Conservation (phyloP, 1,140 invertebrate genomes). For the Drosophila sturtevanti region DNA sequence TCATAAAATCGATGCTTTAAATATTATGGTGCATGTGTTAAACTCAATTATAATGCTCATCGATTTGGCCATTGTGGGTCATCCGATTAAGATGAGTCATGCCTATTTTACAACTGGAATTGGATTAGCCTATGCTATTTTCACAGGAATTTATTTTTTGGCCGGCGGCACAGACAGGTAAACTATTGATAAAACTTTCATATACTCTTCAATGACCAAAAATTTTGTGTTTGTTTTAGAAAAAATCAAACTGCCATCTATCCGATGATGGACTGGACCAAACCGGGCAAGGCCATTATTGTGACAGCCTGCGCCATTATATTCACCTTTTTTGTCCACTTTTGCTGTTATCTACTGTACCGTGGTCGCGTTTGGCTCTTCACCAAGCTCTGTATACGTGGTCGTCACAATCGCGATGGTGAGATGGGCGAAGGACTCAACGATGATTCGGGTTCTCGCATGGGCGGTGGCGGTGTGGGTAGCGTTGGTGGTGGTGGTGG, state of each 20-base stretch:
- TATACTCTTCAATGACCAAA: no score
- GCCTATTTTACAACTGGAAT: slow-evolving; percentile 86
- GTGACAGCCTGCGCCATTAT: slow-evolving; percentile 84
- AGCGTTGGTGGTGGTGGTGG: slow-evolving; percentile 19
- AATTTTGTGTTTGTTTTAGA: slow-evolving; percentile 60
- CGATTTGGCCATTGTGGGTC: slow-evolving; percentile 86
- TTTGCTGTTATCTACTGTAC: slow-evolving; percentile 82
- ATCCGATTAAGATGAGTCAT: slow-evolving; percentile 86
- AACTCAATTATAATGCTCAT: slow-evolving; percentile 87
- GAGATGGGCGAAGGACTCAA: slow-evolving; percentile 77
- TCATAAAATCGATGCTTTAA: slow-evolving; percentile 84
- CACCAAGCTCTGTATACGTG: slow-evolving; percentile 79
- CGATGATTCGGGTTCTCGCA: slow-evolving; percentile 70
- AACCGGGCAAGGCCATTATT: slow-evolving; percentile 83
- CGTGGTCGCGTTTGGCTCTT: slow-evolving; percentile 80
- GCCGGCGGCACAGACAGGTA: slow-evolving; percentile 86
- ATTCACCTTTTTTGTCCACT: slow-evolving; percentile 84
- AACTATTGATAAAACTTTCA: not conserved
- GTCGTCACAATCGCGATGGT: slow-evolving; percentile 73
- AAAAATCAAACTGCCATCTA: slow-evolving; percentile 85
- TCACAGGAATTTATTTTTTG: slow-evolving; percentile 87
- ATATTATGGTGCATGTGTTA: slow-evolving; percentile 86
- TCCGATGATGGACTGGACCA: slow-evolving; percentile 86
- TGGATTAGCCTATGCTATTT: slow-evolving; percentile 85
- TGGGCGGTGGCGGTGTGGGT: slow-evolving; percentile 54